Evolutionary conservation across 2,797 vertebrate genomes (phyloP).

Genomic region (Dallia pectoralis): DNA sequence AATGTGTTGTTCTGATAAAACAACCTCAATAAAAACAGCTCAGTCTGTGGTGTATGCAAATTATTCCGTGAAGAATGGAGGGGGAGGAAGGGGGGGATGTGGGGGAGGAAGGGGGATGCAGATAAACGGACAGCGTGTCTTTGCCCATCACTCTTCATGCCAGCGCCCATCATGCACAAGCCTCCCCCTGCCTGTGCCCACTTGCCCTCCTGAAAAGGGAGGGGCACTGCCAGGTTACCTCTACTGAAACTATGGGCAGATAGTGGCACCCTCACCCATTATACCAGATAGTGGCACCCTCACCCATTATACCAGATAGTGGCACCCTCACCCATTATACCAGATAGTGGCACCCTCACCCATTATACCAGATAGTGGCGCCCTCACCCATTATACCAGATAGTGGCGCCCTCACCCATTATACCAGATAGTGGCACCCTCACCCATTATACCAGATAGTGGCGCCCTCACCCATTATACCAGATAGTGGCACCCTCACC

Average conservation of each 20-base stretch:
- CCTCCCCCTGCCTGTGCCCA: conserved; percentile 26
- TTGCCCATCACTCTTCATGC: conserved; percentile 67
- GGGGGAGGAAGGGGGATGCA: conserved; percentile 31
- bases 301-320: conserved; percentile 5
- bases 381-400: background rate
- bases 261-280: background rate
- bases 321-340: background rate
- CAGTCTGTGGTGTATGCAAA: conserved; percentile 73
- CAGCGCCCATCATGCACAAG: conserved; percentile 59
- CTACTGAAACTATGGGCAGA: conserved; percentile 8
- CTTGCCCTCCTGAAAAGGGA: conserved; percentile 56
- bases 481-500: background rate
- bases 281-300: background rate
- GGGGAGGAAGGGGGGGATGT: conserved; percentile 34
- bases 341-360: background rate
- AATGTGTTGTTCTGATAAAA: conserved; percentile 74
- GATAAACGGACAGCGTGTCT: conserved; percentile 24
- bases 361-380: conserved; percentile 4
- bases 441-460: conserved; percentile 5
- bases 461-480: background rate
- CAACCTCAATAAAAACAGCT: conserved; percentile 69
- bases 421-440: background rate
- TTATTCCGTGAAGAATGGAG: conserved; percentile 63
- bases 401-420: background rate
- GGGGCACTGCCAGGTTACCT: conserved; percentile 1